Base-by-base conservation (phyloP, 2,888 invertebrate genomes). In the Nematopogon swammerdamellus region DNA sequence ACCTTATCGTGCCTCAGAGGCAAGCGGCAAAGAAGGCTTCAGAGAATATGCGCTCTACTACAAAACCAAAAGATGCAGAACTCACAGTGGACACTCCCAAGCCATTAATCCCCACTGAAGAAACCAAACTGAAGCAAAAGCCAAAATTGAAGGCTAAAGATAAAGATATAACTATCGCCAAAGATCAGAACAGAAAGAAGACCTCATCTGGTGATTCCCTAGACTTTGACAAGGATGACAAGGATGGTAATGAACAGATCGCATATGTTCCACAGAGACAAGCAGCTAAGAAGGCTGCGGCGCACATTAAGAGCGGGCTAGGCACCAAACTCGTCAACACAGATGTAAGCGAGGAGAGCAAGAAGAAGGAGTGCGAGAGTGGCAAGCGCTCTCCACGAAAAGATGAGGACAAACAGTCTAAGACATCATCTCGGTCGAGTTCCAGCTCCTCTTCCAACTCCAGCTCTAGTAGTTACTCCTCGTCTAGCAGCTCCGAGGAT, bases 11-110 rank as follows among this genome's bases (percentile, higher is more conserved):
- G 44, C 94, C 94, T 2, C 94, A 94, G 64, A 80, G 94, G 49
- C 91, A 93, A 70, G 94, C 94, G 20, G 94, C 94, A 19, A 94
- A 93, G 66, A 94, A 93, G 64, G 94, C 94, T 1, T 90, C 91
- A 1, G 93, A 94, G 68, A 93, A 91, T 62, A 87, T 94, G 84
- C 87, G 85, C 52, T 85, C 85, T 18, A 87, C 84, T 46, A 87
- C 83, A 53, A 70, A 80, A 60, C 42, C 17, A 54, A 47, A 56
- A 49, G 72, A 81, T 20, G 46, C 44, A 8, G 18, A 18, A 19
- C 5, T 11, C 16, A 3, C 44, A 44, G 14, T 11, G n/a, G 44
- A 53, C n/a, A 36, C 6, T 36, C n/a, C n/a, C n/a, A 36, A 36
- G n/a, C 36, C 36, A 14, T 6, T 8, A 25, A 25, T 8, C 5